A percentile compares a stretch with the other conserved stretches of the same genome.
phyloP scores from a whole-genome alignment of 2,888 invertebrate genomes.

The Dioctria linearis region DNA sequence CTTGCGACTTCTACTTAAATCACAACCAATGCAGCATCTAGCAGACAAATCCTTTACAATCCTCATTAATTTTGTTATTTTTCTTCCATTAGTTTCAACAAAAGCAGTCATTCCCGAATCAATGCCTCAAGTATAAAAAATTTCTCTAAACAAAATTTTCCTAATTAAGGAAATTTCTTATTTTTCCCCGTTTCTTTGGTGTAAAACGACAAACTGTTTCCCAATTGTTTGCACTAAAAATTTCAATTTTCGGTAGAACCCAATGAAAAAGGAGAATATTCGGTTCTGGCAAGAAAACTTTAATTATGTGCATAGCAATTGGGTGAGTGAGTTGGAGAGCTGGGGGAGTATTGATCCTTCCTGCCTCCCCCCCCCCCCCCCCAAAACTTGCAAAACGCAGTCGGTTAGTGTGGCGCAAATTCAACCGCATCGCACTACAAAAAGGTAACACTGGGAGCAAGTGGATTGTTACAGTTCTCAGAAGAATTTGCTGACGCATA shows the following conservation, averaged over 20 bases:
- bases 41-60: too few species aligned
- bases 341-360: background rate
- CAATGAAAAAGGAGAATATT: constrained; percentile 19
- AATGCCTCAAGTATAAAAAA: background rate
- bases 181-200: background rate
- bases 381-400: background rate
- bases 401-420: constrained; percentile 34
- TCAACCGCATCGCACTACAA: constrained; percentile 9
- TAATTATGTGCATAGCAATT: constrained; percentile 48
- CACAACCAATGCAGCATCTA: too few species aligned
- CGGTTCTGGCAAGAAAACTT: constrained; percentile 37
- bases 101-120: too few species aligned
- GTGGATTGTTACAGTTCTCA: constrained; percentile 48
- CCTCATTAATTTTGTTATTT: too few species aligned
- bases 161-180: constrained; percentile 39
- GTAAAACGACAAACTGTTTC: constrained; percentile 32
- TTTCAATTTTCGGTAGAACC: constrained; percentile 44
- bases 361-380: background rate
- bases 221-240: constrained; percentile 40
- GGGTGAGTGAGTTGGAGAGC: background rate
- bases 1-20: too few species aligned
- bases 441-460: constrained; percentile 18
- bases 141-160: constrained; percentile 39
- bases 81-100: too few species aligned
- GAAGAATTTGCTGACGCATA: constrained; percentile 50